phyloP scores from a whole-genome alignment of 1,140 invertebrate genomes.

The Heterodera schachtii region DNA sequence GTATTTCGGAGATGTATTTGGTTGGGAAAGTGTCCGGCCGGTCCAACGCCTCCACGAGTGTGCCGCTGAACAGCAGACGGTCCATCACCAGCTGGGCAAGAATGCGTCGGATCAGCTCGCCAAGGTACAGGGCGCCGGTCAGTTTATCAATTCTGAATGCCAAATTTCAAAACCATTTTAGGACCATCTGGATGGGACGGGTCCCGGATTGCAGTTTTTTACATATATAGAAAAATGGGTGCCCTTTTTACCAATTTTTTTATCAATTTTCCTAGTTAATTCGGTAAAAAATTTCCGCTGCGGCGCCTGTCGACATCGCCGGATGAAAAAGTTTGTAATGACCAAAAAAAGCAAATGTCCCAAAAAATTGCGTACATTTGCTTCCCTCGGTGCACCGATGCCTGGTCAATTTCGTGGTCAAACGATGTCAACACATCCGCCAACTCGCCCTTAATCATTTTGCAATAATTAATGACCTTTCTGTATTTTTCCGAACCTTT shows the following conservation, averaged over 20 bases:
- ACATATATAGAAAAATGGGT: no score
- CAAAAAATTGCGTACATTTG: conserved; percentile 52
- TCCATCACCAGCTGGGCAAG: conserved; percentile 59
- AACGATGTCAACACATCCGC: conserved; percentile 61
- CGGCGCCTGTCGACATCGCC: no score
- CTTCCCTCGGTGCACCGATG: conserved; percentile 62
- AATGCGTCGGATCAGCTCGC: conserved; percentile 61
- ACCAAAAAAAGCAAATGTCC: neutral
- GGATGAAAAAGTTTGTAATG: no score
- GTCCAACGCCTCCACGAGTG: conserved; percentile 56
- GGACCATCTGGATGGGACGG: no score
- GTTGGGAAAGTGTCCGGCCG: conserved; percentile 59
- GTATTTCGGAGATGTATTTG: conserved; percentile 65
- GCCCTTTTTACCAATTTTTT: no score
- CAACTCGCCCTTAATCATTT: conserved; percentile 51
- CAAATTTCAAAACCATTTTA: no score
- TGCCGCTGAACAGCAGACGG: conserved; percentile 56
- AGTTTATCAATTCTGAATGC: conserved; percentile 59
- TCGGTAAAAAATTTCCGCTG: no score
- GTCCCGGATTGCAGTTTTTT: no score
- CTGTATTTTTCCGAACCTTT: conserved; percentile 22
- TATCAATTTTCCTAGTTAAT: no score
- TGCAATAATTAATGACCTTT: neutral
- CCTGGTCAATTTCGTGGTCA: conserved; percentile 59
- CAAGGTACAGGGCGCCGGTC: conserved; percentile 64